These are phyloP conservation scores for Ceyx cyanopectus DNA, from an alignment of 2,113 vertebrate genomes.

Conservation along the genomic window DNA sequence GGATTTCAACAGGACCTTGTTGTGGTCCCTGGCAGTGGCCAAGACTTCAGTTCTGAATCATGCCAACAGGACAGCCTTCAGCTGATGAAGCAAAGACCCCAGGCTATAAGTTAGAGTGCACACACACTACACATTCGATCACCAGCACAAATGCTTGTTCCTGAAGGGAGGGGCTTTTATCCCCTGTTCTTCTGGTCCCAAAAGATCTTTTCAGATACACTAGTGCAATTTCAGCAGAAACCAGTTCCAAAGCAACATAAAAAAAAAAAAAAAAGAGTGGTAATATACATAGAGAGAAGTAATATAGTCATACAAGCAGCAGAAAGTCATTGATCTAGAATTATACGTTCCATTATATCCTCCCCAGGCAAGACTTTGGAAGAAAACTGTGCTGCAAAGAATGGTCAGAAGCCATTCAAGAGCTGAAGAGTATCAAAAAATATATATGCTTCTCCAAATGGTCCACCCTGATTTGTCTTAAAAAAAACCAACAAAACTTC, in stretches of 20 bases:
- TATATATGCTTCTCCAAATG: not conserved
- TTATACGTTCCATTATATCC: not conserved
- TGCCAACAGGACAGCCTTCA: not conserved
- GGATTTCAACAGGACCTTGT: not conserved
- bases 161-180: not conserved
- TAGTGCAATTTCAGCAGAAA: not conserved
- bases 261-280: not conserved
- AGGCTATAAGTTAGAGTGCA: not conserved
- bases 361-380: not conserved
- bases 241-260: not conserved
- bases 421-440: not conserved
- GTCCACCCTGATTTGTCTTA: not conserved
- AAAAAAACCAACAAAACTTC: not conserved
- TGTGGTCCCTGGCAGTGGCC: not conserved
- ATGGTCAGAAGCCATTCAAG: not conserved
- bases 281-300: no score
- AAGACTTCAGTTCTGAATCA: not conserved
- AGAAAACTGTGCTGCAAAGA: not conserved
- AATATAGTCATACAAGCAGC: not conserved
- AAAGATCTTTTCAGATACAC: not conserved
- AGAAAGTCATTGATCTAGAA: not conserved
- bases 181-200: not conserved
- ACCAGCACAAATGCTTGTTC: not conserved
- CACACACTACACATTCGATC: accelerated
- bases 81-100: not conserved